Conservation (phyloP, 2,888 invertebrate species). For the Heliconius ethilla region DNA sequence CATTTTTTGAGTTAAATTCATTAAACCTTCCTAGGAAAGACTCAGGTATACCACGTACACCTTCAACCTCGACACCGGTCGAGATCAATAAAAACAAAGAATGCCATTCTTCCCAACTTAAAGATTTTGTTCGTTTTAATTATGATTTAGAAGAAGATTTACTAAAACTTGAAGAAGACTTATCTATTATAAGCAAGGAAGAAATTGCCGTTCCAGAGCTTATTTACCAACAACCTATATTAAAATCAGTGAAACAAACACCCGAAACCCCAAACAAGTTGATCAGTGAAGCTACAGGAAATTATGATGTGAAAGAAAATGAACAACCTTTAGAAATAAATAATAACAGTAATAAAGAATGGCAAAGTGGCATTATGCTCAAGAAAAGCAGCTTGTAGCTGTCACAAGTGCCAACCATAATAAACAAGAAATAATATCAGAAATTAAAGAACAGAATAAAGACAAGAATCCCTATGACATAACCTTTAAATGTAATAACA, state of each 20-base stretch:
- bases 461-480: slow-evolving; percentile 1
- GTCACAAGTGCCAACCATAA: background rate
- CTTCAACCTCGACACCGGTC: slow-evolving; percentile 67
- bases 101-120: slow-evolving; percentile 58
- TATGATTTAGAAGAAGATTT: slow-evolving; percentile 70
- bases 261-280: slow-evolving; percentile 18
- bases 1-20: slow-evolving; percentile 36
- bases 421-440: background rate
- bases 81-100: slow-evolving; percentile 56
- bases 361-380: background rate
- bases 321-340: background rate
- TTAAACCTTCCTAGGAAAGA: slow-evolving; percentile 38
- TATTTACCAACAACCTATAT: slow-evolving; percentile 52
- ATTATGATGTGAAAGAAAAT: background rate
- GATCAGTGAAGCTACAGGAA: background rate
- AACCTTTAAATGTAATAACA: slow-evolving; percentile 27
- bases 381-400: background rate
- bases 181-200: slow-evolving; percentile 60
- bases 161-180: slow-evolving; percentile 73
- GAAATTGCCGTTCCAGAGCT: slow-evolving; percentile 59
- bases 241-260: slow-evolving; percentile 24
- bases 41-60: slow-evolving; percentile 38
- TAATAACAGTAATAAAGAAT: background rate
- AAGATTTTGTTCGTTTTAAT: slow-evolving; percentile 70
- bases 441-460: slow-evolving; percentile 5